A percentile compares a stretch with the other conserved stretches of the same genome.
Evolutionary conservation across 2,797 vertebrate genomes (phyloP).

Genomic region (Amphiprion clarkii): DNA sequence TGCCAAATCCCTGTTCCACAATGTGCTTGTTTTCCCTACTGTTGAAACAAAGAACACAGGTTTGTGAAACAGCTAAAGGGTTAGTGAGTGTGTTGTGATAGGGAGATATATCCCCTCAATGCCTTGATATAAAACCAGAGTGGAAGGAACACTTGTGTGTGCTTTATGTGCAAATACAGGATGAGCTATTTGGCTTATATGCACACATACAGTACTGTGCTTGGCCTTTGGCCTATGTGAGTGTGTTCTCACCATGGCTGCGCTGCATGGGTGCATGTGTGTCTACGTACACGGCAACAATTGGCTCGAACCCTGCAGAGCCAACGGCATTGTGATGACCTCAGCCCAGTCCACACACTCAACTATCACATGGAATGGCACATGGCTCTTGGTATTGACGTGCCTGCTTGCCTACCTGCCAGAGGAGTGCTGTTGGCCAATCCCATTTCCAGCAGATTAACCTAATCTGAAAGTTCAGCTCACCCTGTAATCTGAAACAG

Average conservation of each 20-base stretch:
- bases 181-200: slow-evolving; percentile 1
- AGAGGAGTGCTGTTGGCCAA: slow-evolving; percentile 68
- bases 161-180: slow-evolving; percentile 4
- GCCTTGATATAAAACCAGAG: slow-evolving; percentile 8
- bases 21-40: slow-evolving; percentile 73
- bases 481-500: slow-evolving; percentile 80
- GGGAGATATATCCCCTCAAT: slow-evolving; percentile 29
- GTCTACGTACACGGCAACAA: slow-evolving; percentile 52
- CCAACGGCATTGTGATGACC: slow-evolving; percentile 65
- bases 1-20: slow-evolving; percentile 78
- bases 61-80: slow-evolving; percentile 69
- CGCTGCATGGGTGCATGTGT: slow-evolving; percentile 43
- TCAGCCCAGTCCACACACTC: slow-evolving; percentile 59
- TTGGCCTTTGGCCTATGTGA: slow-evolving; percentile 27
- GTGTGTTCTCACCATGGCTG: slow-evolving; percentile 1
- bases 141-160: slow-evolving; percentile 11
- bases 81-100: slow-evolving; percentile 49
- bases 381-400: slow-evolving; percentile 63
- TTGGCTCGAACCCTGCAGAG: slow-evolving; percentile 54
- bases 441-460: slow-evolving; percentile 84
- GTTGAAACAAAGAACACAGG: slow-evolving; percentile 75
- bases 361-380: slow-evolving; percentile 70
- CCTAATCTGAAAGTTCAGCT: slow-evolving; percentile 81
- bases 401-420: slow-evolving; percentile 66
- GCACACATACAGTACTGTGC: slow-evolving; percentile 8